These are phyloP conservation scores for Polydrusus cervinus DNA, from an alignment of 2,888 invertebrate genomes.

Conservation along the genomic window DNA sequence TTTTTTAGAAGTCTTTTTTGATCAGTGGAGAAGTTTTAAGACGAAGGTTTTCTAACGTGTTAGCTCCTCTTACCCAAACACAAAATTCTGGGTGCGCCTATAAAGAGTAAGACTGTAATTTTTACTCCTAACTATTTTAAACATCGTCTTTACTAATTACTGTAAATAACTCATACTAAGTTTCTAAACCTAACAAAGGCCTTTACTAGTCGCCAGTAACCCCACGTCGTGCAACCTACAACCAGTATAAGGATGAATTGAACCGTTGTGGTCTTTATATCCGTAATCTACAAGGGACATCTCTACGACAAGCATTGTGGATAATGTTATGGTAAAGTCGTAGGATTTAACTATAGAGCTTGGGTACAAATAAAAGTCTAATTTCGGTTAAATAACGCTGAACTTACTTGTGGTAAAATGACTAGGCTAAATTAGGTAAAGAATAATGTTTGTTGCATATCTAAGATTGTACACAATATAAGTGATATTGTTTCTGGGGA, in stretches of 20 bases:
- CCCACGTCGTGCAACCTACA: conserved; percentile 27
- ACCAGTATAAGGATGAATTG: conserved; percentile 65
- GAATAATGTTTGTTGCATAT: no score
- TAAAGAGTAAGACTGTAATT: no score
- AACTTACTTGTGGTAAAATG: not conserved
- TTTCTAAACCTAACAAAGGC: conserved; percentile 11
- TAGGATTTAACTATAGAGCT: conserved; percentile 21
- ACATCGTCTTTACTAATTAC: no score
- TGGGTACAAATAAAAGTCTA: conserved; percentile 8
- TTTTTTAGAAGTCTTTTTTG: no score
- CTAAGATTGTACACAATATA: no score
- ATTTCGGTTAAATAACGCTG: not conserved
- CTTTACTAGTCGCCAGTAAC: conserved; percentile 14
- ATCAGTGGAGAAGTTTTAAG: no score
- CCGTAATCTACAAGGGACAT: conserved; percentile 65
- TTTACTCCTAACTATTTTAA: no score
- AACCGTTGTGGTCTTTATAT: conserved; percentile 70
- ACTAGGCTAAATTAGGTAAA: not conserved
- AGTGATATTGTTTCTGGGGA: no score
- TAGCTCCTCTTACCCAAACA: no score
- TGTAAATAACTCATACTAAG: not conserved
- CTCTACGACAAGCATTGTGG: conserved; percentile 30
- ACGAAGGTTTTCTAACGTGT: no score
- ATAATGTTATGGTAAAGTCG: conserved; percentile 30
- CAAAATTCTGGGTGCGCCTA: no score